These are phyloP conservation scores for Furnarius figulus DNA, from an alignment of 2,113 vertebrate genomes.

Conservation along the genomic window DNA sequence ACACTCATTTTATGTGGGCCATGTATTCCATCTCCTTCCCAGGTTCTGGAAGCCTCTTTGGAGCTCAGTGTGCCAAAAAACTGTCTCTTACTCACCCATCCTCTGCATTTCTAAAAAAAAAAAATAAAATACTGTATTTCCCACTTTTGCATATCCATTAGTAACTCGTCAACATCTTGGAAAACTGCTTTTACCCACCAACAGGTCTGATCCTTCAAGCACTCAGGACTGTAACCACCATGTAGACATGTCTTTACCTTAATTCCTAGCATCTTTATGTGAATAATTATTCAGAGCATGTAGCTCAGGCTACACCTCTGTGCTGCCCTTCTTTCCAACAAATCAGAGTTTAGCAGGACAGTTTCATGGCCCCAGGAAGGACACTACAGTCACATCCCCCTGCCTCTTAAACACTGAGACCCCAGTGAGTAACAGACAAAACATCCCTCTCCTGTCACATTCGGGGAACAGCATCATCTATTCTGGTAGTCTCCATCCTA, in stretches of 20 bases:
- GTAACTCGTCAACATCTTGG: neutral
- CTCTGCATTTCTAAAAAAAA: slow-evolving; percentile 18
- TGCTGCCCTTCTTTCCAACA: neutral
- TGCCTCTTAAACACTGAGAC: neutral
- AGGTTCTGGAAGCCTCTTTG: slow-evolving; percentile 9
- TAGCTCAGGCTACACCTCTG: neutral
- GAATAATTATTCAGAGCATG: neutral
- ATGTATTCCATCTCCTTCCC: neutral
- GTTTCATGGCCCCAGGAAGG: neutral
- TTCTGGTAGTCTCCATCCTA: neutral
- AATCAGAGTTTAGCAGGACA: neutral
- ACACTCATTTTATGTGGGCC: slow-evolving; percentile 10
- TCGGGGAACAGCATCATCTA: neutral
- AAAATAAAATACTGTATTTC: neutral
- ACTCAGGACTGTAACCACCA: neutral
- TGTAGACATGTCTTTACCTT: neutral
- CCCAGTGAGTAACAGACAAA: neutral
- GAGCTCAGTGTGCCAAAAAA: slow-evolving; percentile 29
- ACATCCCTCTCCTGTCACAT: neutral
- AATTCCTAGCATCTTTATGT: neutral
- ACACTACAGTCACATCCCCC: neutral
- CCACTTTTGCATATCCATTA: neutral
- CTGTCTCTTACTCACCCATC: slow-evolving; percentile 41
- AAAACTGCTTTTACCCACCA: neutral
- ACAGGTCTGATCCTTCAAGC: neutral